Evolutionary conservation across 2,888 invertebrate genomes (phyloP), one percentile per base, ranked within the genome.

Genomic region (Drosophila austrosaltans): DNA sequence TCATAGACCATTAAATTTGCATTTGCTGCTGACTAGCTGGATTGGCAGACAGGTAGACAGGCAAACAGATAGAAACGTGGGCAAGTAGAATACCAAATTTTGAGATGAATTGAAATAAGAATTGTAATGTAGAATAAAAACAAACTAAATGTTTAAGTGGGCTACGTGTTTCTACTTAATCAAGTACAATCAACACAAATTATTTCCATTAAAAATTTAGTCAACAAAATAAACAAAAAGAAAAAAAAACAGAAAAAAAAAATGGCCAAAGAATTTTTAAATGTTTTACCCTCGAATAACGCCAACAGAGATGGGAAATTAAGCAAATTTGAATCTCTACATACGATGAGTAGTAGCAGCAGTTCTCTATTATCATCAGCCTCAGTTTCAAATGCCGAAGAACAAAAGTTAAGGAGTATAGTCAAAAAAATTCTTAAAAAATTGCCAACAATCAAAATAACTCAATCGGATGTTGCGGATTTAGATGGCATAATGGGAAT

Each of bases 1-100:
- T 79, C 81, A 87, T 88, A 85, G 83, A 83, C 86, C 85, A 85
- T 85, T 88, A 85, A 85, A 85, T 85, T 85, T 88, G 88, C 85
- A 88, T 88, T 85, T 88, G 86, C 78, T 65, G 87, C 72, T 84
- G 87, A 84, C 87, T 79, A 75, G 86, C 77, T 69, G 79, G 73
- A 82, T 87, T 85, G 85, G 59, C 77, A 72, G 73, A 72, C 59
- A 65, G 54, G 40, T 42, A 32, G 53, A 53, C 53, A 42, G 32
- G 30, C 22, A 32, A 22, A 36, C 22, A 36, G 28, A 20, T 20
- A 20, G 16, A 44, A 7, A 32, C 7, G 10, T 20, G 48, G 39
- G 39, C 10, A 61, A 22, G 32, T 53, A 44, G 53, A 66, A 63
- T 59, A 48, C 66, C 36, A 67, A 54, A 48, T 3, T 54, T 48